Percentiles rank a stretch among this genome's conserved stretches.
These are phyloP conservation scores for Agrochola litura DNA, from an alignment of 2,888 invertebrate genomes.

Conservation along the genomic window DNA sequence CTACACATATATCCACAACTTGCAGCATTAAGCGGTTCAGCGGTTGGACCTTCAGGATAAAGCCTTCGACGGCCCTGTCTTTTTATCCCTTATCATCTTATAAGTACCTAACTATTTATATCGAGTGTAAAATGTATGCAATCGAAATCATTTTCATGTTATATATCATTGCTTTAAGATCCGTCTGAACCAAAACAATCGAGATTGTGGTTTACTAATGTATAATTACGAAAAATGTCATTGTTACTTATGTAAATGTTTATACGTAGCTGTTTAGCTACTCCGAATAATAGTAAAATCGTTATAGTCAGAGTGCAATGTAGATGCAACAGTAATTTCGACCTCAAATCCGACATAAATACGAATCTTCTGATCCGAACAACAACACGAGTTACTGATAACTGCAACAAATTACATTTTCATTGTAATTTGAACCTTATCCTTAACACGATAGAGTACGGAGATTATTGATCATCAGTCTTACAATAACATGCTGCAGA, in stretches of 20 bases:
- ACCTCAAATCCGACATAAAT: conserved; percentile 40
- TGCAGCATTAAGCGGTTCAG: background rate
- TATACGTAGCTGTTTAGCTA: too few relatives aligned
- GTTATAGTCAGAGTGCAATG: background rate
- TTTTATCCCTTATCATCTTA: background rate
- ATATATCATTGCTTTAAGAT: background rate
- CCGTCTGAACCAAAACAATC: background rate
- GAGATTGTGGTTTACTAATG: background rate
- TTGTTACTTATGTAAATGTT: too few relatives aligned
- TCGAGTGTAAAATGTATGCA: background rate
- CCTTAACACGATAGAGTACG: background rate
- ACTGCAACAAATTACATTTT: conserved; percentile 14
- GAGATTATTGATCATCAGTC: conserved; percentile 22
- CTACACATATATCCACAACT: background rate
- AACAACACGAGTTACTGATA: conserved; percentile 65
- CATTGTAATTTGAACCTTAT: conserved; percentile 29
- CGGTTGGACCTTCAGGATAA: background rate
- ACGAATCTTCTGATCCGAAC: conserved; percentile 48
- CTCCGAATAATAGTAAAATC: background rate
- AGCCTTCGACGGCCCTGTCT: background rate
- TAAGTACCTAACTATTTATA: background rate
- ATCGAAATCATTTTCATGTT: background rate
- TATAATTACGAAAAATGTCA: too few relatives aligned
- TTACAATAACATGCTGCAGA: conserved; percentile 68
- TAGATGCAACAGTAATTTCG: conserved; percentile 6